Percentiles rank a stretch among this genome's conserved stretches.
Conservation (phyloP, 2,113 vertebrate genomes). For the Petrocephalus zakoni region DNA sequence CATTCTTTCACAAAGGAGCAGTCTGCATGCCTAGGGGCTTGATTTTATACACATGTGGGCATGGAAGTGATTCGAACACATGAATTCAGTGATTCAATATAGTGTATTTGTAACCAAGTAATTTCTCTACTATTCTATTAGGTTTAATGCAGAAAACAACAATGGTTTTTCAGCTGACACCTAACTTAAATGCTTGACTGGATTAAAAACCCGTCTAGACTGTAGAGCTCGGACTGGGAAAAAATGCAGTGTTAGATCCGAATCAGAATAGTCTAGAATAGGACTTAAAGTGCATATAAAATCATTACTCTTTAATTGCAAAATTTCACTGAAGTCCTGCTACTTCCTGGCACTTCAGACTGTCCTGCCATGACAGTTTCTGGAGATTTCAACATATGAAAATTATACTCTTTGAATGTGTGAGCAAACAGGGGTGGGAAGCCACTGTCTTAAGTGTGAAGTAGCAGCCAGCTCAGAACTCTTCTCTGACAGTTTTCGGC, state of each 20-base stretch:
- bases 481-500: not conserved
- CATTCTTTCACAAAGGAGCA: no score
- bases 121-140: not conserved
- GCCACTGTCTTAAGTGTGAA: not conserved
- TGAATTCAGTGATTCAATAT: no score
- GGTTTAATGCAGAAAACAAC: not conserved
- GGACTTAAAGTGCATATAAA: not conserved
- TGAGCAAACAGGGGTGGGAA: no score
- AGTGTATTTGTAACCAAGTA: not conserved
- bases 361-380: not conserved
- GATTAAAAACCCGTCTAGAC: not conserved
- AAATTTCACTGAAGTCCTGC: not conserved
- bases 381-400: not conserved
- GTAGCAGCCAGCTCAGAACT: not conserved
- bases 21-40: no score
- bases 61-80: no score
- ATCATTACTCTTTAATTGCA: not conserved
- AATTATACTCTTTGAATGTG: not conserved
- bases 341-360: not conserved
- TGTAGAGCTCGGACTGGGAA: not conserved
- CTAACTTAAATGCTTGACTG: not conserved
- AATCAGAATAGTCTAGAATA: not conserved
- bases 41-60: no score
- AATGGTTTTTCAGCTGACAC: not conserved
- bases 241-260: not conserved